These are phyloP conservation scores for Diarsia mendica DNA, from an alignment of 2,888 invertebrate genomes.

Conservation along the genomic window DNA sequence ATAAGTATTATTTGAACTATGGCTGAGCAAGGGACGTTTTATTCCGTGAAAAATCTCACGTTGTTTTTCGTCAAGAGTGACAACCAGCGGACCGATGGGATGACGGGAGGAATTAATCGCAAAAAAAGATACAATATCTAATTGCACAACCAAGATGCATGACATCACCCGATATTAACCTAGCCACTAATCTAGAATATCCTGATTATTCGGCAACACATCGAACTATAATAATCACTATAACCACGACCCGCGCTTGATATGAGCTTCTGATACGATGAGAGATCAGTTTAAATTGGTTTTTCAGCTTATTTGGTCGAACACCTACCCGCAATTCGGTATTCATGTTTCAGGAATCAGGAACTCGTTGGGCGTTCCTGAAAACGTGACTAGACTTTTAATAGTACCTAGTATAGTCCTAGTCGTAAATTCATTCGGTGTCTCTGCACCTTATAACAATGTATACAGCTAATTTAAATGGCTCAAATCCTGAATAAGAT, in stretches of 20 bases:
- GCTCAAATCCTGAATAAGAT: neutral
- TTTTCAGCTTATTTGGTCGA: no score
- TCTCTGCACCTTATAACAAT: constrained; percentile 11
- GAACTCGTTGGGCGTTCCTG: constrained; percentile 24
- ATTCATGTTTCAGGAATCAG: constrained; percentile 30
- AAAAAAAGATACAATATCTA: no score
- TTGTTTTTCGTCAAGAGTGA: no score
- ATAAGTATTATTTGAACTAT: no score
- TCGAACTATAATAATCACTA: no score
- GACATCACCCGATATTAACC: neutral
- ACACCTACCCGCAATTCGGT: constrained; percentile 19
- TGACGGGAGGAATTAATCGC: no score
- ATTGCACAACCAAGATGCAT: neutral
- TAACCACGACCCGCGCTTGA: no score
- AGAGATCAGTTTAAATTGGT: no score
- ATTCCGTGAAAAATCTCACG: no score
- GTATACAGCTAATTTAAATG: constrained; percentile 23
- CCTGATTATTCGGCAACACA: constrained; percentile 6
- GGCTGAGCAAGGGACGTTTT: no score
- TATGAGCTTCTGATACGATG: no score
- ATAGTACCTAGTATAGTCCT: neutral
- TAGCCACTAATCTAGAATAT: neutral
- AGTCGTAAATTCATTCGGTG: constrained; percentile 30
- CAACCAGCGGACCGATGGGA: no score
- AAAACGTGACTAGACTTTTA: constrained; percentile 45